Evolutionary conservation across 2,888 invertebrate genomes (phyloP).

Genomic region (Brachylomia viminalis): DNA sequence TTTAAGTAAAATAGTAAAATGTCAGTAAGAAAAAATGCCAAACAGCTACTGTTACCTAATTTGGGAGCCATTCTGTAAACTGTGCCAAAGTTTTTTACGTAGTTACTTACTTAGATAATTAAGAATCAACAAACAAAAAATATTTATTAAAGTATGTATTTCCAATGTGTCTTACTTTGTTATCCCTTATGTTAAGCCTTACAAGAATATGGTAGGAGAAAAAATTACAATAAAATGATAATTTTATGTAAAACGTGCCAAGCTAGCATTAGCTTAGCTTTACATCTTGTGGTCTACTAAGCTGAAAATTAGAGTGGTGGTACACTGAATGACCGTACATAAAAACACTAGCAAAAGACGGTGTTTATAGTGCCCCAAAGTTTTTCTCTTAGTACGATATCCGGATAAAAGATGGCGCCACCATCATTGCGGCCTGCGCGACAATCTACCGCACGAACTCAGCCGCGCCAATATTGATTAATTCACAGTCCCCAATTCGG

Average conservation of each 20-base stretch:
- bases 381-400: background rate
- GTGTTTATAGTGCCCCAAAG: background rate
- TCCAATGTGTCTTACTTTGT: constrained; percentile 12
- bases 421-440: constrained; percentile 63
- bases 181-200: too few relatives aligned
- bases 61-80: constrained; percentile 23
- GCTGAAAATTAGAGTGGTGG: background rate
- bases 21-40: background rate
- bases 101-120: background rate
- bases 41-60: constrained; percentile 3
- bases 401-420: constrained; percentile 54
- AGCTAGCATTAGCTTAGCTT: background rate
- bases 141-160: constrained; percentile 34
- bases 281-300: background rate
- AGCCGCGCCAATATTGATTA: constrained; percentile 67
- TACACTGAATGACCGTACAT: background rate
- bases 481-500: constrained; percentile 40
- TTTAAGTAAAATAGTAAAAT: background rate
- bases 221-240: background rate
- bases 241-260: background rate
- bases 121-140: constrained; percentile 7
- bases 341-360: background rate
- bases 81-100: constrained; percentile 31
- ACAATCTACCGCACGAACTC: constrained; percentile 45
- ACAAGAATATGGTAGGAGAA: too few relatives aligned